Base-by-base conservation (phyloP, 2,113 vertebrate species). In the Crotalus viridis region DNA sequence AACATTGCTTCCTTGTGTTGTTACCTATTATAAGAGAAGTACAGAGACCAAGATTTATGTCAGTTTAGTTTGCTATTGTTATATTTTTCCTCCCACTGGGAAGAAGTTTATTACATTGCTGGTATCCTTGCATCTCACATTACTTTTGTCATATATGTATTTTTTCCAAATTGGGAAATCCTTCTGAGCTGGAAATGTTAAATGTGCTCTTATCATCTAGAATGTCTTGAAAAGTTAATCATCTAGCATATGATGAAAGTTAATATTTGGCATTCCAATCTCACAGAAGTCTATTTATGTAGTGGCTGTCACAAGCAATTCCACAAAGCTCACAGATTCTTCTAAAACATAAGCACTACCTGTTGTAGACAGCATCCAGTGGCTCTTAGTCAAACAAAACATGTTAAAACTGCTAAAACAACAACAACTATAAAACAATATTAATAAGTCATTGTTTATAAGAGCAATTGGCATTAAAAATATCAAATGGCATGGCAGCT, bases 361-460 rank as follows among this genome's bases (percentile, higher is more conserved):
- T n/a, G 52, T 90, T 69, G 15, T 54, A 28, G 51, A 69, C 48
- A 69, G 46, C 64, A 81, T 51, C 51, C 51, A 74, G 51, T 81
- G 46, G 26, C 59, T 90, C 52, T 69, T 51, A 74, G 28, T 22
- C 39, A 90, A 81, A 81, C 4, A 74, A 90, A 90, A 90, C 61
- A 90, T 81, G 19, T 90, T 90, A 54, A n/a, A 90, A 51, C 5
- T 51, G 12, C 59, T 33, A 69, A 54, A 21, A 52, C 48, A 13
- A 54, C 22, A 90, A 81, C n/a, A 90, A 81, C 48, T 8, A 54
- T 90, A 90, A 90, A 90, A 81, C 10, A 52, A 51, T 90, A 69
- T 90, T 69, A 90, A 90, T 55, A 90, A 90, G 28, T 28, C 17
- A 90, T 81, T 90, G 33, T 74, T 90, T 33, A 54, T 81, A 39